Evolutionary conservation across 2,797 vertebrate genomes (phyloP).

Genomic region (Acrocephalus scirpaceus): DNA sequence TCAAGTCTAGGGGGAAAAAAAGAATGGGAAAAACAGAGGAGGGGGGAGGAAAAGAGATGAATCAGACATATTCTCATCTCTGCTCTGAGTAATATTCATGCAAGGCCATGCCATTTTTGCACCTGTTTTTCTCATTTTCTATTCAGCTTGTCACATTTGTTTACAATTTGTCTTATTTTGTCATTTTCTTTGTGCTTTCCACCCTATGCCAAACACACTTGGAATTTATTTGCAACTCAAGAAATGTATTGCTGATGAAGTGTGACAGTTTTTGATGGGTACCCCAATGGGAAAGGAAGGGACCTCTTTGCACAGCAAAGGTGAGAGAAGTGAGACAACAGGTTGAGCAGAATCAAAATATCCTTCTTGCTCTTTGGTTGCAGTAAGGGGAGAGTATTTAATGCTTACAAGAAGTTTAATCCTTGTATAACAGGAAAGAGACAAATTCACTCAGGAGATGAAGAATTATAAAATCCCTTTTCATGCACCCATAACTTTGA

Average conservation of each 20-base stretch:
- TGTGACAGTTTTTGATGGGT: background rate
- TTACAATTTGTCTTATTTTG: conserved; percentile 56
- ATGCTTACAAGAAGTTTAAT: background rate
- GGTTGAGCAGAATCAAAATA: background rate
- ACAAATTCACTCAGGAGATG: background rate
- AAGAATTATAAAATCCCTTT: background rate
- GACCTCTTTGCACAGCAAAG: background rate
- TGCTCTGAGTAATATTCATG: conserved; percentile 3
- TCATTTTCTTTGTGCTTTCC: conserved; percentile 35
- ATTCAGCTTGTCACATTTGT: conserved; percentile 51
- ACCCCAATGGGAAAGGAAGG: background rate
- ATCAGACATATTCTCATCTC: background rate
- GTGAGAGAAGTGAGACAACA: background rate
- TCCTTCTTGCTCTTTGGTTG: background rate
- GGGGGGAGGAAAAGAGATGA: background rate
- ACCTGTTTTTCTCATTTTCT: conserved; percentile 47
- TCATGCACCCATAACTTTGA: background rate
- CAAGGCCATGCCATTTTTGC: conserved; percentile 8
- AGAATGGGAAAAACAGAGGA: background rate
- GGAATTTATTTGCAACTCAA: background rate
- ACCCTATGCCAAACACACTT: background rate
- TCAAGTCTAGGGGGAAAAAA: background rate
- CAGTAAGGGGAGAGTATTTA: background rate
- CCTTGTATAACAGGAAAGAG: background rate
- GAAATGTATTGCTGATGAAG: background rate